Conservation (phyloP, 2,113 vertebrate genomes). For the Coregonus clupeaformis region DNA sequence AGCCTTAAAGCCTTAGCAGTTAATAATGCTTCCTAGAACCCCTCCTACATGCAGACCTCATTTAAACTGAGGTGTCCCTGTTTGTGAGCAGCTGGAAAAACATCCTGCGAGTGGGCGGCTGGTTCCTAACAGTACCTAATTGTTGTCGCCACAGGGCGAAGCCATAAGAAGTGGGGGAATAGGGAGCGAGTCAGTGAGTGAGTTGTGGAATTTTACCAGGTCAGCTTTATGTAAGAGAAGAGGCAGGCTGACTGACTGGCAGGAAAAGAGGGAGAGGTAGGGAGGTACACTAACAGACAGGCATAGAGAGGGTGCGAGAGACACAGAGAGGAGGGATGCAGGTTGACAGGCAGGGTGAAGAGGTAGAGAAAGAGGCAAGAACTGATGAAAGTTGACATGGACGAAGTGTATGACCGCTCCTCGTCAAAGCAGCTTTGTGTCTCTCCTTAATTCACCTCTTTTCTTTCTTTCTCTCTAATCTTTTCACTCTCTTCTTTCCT, state of each 20-base stretch:
- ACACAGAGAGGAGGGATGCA: background rate
- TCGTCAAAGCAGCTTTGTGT: background rate
- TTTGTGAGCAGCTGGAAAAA: slow-evolving; percentile 67
- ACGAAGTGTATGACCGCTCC: too few relatives aligned
- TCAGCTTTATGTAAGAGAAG: slow-evolving; percentile 61
- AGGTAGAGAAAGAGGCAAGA: slow-evolving; percentile 1
- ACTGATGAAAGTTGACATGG: background rate
- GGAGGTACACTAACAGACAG: background rate
- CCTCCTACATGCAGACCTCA: slow-evolving; percentile 24
- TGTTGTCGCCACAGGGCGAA: slow-evolving; percentile 46
- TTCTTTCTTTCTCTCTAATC: too few relatives aligned
- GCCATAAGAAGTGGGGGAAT: slow-evolving; percentile 32
- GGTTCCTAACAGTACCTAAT: slow-evolving; percentile 61
- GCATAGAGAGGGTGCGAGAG: background rate
- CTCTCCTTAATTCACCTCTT: slow-evolving; percentile 29
- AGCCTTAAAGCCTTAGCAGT: too few relatives aligned
- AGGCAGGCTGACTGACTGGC: background rate
- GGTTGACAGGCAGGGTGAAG: background rate
- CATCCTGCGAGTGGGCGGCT: slow-evolving; percentile 62
- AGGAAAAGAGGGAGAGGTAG: slow-evolving; percentile 3
- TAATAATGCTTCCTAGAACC: background rate
- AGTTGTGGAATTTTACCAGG: slow-evolving; percentile 68
- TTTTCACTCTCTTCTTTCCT: slow-evolving; percentile 9
- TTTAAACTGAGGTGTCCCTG: slow-evolving; percentile 57
- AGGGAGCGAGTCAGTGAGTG: slow-evolving; percentile 18